Evolutionary conservation across 2,113 vertebrate genomes (phyloP), one percentile per base, ranked within the genome.

Genomic region (Suncus etruscus): DNA sequence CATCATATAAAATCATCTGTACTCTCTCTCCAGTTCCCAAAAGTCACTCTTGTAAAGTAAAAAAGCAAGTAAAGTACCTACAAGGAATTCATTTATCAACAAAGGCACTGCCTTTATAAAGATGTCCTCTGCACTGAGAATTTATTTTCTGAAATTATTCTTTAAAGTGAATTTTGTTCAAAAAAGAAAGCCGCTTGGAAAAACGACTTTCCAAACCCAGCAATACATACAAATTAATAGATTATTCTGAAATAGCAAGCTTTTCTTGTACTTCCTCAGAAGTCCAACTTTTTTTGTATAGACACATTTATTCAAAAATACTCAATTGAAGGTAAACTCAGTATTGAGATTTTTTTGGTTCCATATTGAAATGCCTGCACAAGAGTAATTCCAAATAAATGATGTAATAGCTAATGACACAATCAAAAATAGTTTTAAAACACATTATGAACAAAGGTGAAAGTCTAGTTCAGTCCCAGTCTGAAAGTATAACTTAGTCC

Each of bases 371-470:
- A 87, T 88, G 27, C 31, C 68, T 80, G 89, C 27, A 94, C 78
- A 87, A 90, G 31, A 18, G 32, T 54, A 50, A 89, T 88, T 88
- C 89, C 92, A 31, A 39, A 81, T 63, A 74, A 76, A 88, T 63
- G 85, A 90, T 39, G 39, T 94, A 92, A 92, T 95, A 94, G 94
- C 78, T 91, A 94, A 94, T 92, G 92, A 95, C 51, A 92, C 86
- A 86, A 91, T 94, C 90, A 96, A 96, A 94, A 95, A 94, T 48
- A 95, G 94, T 94, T 92, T 95, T 90, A 86, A 92, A 88, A 74
- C 32, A 90, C 92, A 95, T 89, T 89, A 39, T 39, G 39, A 95
- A 91, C 76, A 90, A 81, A 78, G 68, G 91, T 58, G 65, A 95
- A 95, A 95, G 86, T 89, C 82, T 91, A 83, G 91, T 83, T 92